Evolutionary conservation across 2,888 invertebrate species (phyloP).

Genomic region (Leucophenga montana): DNA sequence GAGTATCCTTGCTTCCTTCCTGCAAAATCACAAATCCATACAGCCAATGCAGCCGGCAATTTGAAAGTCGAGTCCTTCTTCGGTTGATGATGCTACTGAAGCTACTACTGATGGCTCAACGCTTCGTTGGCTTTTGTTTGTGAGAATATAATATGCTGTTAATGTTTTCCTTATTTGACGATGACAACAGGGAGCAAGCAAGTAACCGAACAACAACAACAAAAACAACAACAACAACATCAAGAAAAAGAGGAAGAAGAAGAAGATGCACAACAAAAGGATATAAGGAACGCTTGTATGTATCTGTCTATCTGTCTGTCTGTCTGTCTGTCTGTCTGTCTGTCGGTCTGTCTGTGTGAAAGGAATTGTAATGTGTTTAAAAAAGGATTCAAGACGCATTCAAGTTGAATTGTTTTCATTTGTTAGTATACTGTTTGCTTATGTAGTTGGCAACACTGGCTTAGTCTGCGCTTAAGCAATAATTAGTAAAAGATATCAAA

Average conservation of each 20-base stretch:
- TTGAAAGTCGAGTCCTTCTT: slow-evolving; percentile 7
- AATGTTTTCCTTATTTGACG: slow-evolving; percentile 46
- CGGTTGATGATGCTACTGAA: slow-evolving; percentile 2
- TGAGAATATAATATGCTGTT: slow-evolving; percentile 64
- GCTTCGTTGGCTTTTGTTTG: slow-evolving; percentile 61
- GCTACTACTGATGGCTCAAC: slow-evolving; percentile 42
- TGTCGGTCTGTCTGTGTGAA: slow-evolving; percentile 28
- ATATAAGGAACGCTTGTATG: too few species aligned
- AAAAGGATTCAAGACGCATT: slow-evolving; percentile 62
- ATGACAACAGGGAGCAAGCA: slow-evolving; percentile 7
- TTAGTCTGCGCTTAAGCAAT: slow-evolving; percentile 60
- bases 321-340: slow-evolving; percentile 18
- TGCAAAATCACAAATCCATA: slow-evolving; percentile 8
- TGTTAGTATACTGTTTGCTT: slow-evolving; percentile 54
- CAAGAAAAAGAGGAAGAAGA: too few species aligned
- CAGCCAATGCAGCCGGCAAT: background rate
- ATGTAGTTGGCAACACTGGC: slow-evolving; percentile 50
- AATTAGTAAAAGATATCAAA: slow-evolving; percentile 66
- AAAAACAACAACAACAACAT: too few species aligned
- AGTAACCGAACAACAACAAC: background rate
- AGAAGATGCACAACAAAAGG: too few species aligned
- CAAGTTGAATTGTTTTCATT: slow-evolving; percentile 64
- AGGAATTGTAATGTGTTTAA: slow-evolving; percentile 35
- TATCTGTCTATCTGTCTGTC: background rate
- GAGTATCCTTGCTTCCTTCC: slow-evolving; percentile 31